These are phyloP conservation scores for Melanerpes aurifrons DNA, from an alignment of 2,113 vertebrate genomes.

Conservation along the genomic window DNA sequence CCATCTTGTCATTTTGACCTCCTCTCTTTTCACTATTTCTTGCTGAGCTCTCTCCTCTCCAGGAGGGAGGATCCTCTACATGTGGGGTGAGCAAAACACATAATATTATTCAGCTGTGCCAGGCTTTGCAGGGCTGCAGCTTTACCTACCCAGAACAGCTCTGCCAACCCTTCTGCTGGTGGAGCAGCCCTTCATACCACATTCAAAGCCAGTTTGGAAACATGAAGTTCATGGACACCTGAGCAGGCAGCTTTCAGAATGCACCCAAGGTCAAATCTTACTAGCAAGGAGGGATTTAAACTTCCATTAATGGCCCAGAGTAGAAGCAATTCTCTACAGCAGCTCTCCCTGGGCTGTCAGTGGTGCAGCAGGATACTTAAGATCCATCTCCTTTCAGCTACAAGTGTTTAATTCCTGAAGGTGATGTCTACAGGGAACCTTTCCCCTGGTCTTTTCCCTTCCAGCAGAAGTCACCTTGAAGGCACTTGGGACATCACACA, in stretches of 20 bases:
- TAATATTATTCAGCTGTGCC: background rate
- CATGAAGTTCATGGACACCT: accelerated
- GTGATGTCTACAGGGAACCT: background rate
- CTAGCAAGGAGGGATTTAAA: background rate
- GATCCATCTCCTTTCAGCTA: accelerated
- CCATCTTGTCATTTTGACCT: background rate
- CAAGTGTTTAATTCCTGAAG: background rate
- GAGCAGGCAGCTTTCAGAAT: background rate
- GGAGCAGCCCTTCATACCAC: background rate
- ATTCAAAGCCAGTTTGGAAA: accelerated
- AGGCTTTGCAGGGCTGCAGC: background rate
- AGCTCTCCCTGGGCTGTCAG: background rate
- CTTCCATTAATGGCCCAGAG: background rate
- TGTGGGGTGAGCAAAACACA: background rate
- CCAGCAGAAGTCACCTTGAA: background rate
- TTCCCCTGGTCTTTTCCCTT: background rate
- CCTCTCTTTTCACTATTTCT: accelerated
- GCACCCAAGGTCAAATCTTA: background rate
- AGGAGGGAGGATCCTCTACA: background rate
- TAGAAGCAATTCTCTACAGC: background rate
- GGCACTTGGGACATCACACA: background rate
- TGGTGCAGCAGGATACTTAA: background rate
- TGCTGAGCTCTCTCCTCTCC: background rate
- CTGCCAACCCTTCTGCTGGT: background rate
- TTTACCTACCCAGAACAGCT: background rate